A percentile compares a stretch with the other conserved stretches of the same genome.
Conservation (phyloP, 2,888 invertebrate genomes). For the Toxonevra muliebris region DNA sequence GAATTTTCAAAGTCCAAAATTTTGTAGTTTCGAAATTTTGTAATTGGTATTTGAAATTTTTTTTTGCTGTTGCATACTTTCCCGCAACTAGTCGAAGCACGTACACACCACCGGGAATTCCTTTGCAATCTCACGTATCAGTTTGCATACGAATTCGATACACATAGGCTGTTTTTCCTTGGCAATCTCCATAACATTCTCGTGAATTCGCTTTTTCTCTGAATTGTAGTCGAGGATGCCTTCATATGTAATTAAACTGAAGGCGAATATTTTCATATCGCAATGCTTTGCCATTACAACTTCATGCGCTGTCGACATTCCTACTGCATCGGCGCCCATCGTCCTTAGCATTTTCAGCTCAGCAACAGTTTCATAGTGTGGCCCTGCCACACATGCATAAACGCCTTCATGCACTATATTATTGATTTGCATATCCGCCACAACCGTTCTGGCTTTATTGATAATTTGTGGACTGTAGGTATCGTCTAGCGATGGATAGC, state of each 20-base stretch:
- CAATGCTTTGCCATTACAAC: constrained; percentile 94
- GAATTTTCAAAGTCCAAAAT: too few species aligned
- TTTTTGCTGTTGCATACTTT: background rate
- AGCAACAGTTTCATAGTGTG: constrained; percentile 94
- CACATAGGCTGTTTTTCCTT: constrained; percentile 74
- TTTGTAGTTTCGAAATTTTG: too few species aligned
- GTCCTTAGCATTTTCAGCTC: constrained; percentile 84
- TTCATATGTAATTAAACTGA: constrained; percentile 93
- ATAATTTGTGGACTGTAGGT: constrained; percentile 82
- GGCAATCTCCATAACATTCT: constrained; percentile 85
- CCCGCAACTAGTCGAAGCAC: too few species aligned
- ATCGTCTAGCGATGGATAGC: constrained; percentile 91
- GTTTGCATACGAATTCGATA: constrained; percentile 71
- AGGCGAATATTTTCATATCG: constrained; percentile 87
- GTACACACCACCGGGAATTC: too few species aligned
- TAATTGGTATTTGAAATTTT: background rate
- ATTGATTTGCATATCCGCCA: constrained; percentile 75
- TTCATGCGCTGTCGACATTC: constrained; percentile 80
- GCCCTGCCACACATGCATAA: constrained; percentile 93
- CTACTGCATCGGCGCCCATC: constrained; percentile 88
- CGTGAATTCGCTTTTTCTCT: constrained; percentile 80
- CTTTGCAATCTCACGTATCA: constrained; percentile 66
- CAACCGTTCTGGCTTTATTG: constrained; percentile 74
- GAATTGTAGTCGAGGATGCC: constrained; percentile 83
- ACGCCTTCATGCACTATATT: constrained; percentile 86